phyloP scores from a whole-genome alignment of 2,797 vertebrate species.

The Argyrosomus regius region DNA sequence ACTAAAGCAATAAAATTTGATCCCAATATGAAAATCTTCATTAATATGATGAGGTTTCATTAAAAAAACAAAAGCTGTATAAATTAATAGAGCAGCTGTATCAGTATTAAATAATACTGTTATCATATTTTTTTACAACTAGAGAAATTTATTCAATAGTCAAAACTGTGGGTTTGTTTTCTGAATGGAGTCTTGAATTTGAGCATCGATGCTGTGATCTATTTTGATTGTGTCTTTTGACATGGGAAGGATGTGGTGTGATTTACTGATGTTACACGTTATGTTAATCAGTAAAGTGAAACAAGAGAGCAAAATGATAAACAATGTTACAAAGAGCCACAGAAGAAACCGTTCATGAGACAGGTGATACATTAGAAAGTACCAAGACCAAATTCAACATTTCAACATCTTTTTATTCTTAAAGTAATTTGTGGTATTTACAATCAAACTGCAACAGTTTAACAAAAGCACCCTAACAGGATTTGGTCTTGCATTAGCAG shows the following conservation, averaged over 20 bases:
- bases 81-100: too few relatives aligned
- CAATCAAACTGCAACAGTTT: background rate
- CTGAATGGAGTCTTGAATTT: too few relatives aligned
- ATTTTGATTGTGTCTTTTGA: too few relatives aligned
- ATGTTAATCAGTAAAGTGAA: too few relatives aligned
- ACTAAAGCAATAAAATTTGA: background rate
- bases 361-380: background rate
- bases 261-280: too few relatives aligned
- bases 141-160: background rate
- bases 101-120: too few relatives aligned
- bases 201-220: too few relatives aligned
- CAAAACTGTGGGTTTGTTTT: background rate
- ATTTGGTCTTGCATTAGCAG: conserved; percentile 12
- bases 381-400: background rate
- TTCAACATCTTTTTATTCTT: background rate
- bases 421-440: background rate
- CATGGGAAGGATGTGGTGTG: too few relatives aligned
- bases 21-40: background rate
- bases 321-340: background rate
- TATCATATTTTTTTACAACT: background rate
- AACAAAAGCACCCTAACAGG: background rate
- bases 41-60: background rate
- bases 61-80: background rate
- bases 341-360: background rate
- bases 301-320: too few relatives aligned